Evolutionary conservation across 2,113 vertebrate genomes (phyloP), one percentile per base, ranked within the genome.

Genomic region (Vimba vimba): DNA sequence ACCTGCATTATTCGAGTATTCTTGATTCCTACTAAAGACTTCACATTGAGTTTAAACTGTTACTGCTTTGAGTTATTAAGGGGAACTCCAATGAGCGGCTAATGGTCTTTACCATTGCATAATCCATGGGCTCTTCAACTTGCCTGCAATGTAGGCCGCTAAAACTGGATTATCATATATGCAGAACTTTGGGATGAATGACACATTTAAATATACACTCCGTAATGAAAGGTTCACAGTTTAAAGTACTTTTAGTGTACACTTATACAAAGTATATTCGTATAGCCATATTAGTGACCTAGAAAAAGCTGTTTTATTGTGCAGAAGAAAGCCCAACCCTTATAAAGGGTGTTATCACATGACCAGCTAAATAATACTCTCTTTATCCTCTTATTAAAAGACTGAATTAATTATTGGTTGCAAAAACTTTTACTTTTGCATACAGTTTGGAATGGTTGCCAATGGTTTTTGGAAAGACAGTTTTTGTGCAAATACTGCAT

Each of bases 281-380:
- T 39, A 12, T 43, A 23, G 66, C 8, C 66, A 69, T 36, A 69
- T 36, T 36, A 36, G 66, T 21, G 66, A 7, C 66, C 66, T 9
- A 71, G 9, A 71, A 39, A 69, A 71, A 39, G 12, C 39, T 3
- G 5, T 25, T 74, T 13, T n/a, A 74, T 15, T 47, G 23, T 47
- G 43, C 4, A 47, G 1, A 7, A 45, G 68, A 71, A 19, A 39
- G 33, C 19, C 68, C 68, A 71, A 10, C 9, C 2, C 4, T 23
- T 23, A 69, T 69, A 36, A 69, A 33, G 17, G 30, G 4, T 36
- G 30, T 8, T 27, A 4, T 73, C 69, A n/a, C 9, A n/a, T 43
- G 69, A 73, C 59, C 52, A 43, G 69, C 36, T 43, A 25, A 62
- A 62, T n/a, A n/a, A 21, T 73, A 73, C 36, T 73, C 69, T 73